Percentiles rank a stretch among this genome's conserved stretches.
phyloP scores from a whole-genome alignment of 1,140 invertebrate species.

The Bacillus rossius region DNA sequence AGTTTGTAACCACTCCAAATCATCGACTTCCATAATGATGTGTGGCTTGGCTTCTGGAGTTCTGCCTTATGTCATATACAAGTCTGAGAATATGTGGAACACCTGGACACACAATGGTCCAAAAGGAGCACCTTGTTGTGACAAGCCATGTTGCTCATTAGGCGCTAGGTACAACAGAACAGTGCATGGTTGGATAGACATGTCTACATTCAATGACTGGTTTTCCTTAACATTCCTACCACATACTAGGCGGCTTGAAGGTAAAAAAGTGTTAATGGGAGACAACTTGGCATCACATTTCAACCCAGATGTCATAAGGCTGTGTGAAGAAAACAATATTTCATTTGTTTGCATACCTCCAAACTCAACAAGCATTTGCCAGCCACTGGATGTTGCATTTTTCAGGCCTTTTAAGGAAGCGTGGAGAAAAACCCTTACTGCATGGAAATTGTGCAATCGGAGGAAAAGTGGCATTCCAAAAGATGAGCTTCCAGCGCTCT shows the following conservation, averaged over 20 bases:
- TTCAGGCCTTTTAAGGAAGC: background rate
- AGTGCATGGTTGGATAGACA: conserved; percentile 24
- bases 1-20: background rate
- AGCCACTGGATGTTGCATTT: background rate
- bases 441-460: too few relatives aligned
- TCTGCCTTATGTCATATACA: conserved; percentile 28
- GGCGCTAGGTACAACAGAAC: conserved; percentile 27
- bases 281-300: too few relatives aligned
- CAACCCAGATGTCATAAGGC: too few relatives aligned
- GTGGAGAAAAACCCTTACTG: too few relatives aligned
- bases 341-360: background rate
- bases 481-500: too few relatives aligned
- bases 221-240: background rate
- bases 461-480: too few relatives aligned
- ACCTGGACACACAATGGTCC: conserved; percentile 31
- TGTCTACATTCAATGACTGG: background rate
- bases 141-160: conserved; percentile 18
- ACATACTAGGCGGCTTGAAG: conserved; percentile 1
- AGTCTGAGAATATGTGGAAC: conserved; percentile 25
- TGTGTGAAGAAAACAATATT: background rate
- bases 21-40: too few relatives aligned
- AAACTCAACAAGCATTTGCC: background rate
- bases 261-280: too few relatives aligned
- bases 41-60: too few relatives aligned
- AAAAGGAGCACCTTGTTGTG: conserved; percentile 23